Evolutionary conservation across 1,140 invertebrate genomes (phyloP).

Genomic region (Ruditapes philippinarum): DNA sequence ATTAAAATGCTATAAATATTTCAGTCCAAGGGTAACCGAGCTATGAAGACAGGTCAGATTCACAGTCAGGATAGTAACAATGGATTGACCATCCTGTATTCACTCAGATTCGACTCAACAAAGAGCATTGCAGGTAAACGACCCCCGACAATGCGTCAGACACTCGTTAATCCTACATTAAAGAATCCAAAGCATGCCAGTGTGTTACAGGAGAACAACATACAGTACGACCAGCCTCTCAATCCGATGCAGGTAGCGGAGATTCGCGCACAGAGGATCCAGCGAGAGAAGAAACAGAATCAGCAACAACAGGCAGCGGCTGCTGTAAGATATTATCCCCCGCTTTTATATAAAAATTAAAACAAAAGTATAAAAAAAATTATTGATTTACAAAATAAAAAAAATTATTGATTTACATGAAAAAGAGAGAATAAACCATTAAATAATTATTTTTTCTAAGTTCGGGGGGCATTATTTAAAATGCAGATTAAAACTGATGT

Average conservation of each 20-base stretch:
- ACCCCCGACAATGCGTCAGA: conserved; percentile 91
- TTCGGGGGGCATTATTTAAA: no score
- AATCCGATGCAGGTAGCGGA: conserved; percentile 93
- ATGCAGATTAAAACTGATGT: no score
- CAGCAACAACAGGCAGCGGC: conserved; percentile 75
- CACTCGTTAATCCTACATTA: conserved; percentile 90
- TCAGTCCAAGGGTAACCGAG: conserved; percentile 90
- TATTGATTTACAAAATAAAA: no score
- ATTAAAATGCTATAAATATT: no score
- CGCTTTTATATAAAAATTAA: no score
- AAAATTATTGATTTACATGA: no score
- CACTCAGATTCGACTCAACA: conserved; percentile 93
- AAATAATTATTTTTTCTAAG: no score
- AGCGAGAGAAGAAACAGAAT: conserved; percentile 92
- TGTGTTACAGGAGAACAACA: conserved; percentile 93
- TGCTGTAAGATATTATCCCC: not conserved
- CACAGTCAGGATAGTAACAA: conserved; percentile 94
- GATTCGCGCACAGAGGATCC: conserved; percentile 93
- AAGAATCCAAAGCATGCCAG: conserved; percentile 95
- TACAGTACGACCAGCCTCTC: conserved; percentile 95
- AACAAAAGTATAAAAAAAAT: no score
- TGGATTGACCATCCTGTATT: conserved; percentile 91
- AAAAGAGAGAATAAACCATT: no score
- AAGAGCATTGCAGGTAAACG: conserved; percentile 90
- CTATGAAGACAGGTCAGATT: conserved; percentile 93